Evolutionary conservation across 92 coral and sea anemone species (phyloP).

Genomic region (Anthopleura xanthogrammica): DNA sequence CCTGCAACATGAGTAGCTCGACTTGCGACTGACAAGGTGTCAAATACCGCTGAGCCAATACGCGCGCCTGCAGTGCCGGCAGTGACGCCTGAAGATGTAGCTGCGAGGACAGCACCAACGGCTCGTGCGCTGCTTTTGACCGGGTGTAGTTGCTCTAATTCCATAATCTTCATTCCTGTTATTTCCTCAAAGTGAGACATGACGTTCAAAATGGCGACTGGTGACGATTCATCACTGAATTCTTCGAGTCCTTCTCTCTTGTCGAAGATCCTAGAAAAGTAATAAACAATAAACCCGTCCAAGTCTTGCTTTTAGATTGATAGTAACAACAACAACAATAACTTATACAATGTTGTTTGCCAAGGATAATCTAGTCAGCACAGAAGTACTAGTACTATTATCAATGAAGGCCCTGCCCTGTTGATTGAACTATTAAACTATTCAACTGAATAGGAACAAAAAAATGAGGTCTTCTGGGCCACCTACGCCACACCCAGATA

Average conservation of each 20-base stretch:
- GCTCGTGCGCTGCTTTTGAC: slow-evolving; percentile 58
- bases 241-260: slow-evolving; percentile 9
- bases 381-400: too few relatives aligned
- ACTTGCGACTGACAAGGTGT: slow-evolving; percentile 51
- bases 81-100: slow-evolving; percentile 50
- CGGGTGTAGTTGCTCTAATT: slow-evolving; percentile 49
- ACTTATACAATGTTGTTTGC: too few relatives aligned
- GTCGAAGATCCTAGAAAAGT: slow-evolving; percentile 27
- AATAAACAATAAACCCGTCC: not conserved
- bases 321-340: too few relatives aligned
- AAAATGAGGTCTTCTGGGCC: too few relatives aligned
- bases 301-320: too few relatives aligned
- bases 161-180: slow-evolving; percentile 49
- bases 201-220: slow-evolving; percentile 38
- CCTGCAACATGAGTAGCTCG: slow-evolving; percentile 64
- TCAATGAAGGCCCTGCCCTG: too few relatives aligned
- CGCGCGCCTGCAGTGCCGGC: slow-evolving; percentile 66
- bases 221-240: not conserved
- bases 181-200: slow-evolving; percentile 47
- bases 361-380: too few relatives aligned
- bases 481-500: too few relatives aligned
- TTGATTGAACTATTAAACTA: too few relatives aligned
- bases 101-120: slow-evolving; percentile 56
- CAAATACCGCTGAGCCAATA: slow-evolving; percentile 54
- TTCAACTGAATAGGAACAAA: too few relatives aligned